Evolutionary conservation across 2,113 vertebrate genomes (phyloP), one percentile per base, ranked within the genome.

Genomic region (Pelecanus crispus): DNA sequence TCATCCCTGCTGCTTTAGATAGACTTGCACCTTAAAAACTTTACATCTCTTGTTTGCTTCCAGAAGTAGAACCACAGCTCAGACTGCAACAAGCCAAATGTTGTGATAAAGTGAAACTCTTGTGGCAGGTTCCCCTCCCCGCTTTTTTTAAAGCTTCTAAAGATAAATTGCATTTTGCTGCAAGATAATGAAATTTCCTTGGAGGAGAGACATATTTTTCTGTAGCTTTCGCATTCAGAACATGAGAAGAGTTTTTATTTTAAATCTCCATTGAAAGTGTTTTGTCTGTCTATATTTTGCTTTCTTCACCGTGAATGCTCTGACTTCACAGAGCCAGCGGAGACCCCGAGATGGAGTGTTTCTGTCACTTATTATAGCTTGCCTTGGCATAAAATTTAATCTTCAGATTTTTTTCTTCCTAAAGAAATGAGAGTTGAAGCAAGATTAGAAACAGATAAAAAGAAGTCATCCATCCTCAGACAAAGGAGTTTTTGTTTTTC

Each of bases 371-470:
- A 65, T 72, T 90, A 86, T 82, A 90, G 91, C 86, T 95, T 87
- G 74, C 38, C 63, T 84, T 89, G 95, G 82, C 88, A 92, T 78
- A 92, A 97, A 82, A 91, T 90, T 52, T 95, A 94, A 94, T 91
- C 81, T 89, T 96, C n/a, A 55, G 47, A 66, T 22, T 66, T 87
- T 88, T 88, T 68, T 38, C 8, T 4, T 95, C 79, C 75, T 75
- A 66, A 85, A 94, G 96, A 91, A 95, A 96, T 94, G 88, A 71
- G 96, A 96, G 81, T 74, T 91, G 93, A 96, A 95, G 80, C 62
- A 81, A 89, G 92, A 94, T 97, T 95, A 94, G 93, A 81, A 87
- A 74, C 59, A 93, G 96, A 96, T 91, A 94, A 91, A 94, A 90
- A 94, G 88, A 93, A 93, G 63, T 79, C 88, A 94, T 83, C 83